A percentile compares a stretch with the other conserved stretches of the same genome.
Evolutionary conservation across 1,140 invertebrate species (phyloP).

Genomic region (Drosophila nigromelanica): DNA sequence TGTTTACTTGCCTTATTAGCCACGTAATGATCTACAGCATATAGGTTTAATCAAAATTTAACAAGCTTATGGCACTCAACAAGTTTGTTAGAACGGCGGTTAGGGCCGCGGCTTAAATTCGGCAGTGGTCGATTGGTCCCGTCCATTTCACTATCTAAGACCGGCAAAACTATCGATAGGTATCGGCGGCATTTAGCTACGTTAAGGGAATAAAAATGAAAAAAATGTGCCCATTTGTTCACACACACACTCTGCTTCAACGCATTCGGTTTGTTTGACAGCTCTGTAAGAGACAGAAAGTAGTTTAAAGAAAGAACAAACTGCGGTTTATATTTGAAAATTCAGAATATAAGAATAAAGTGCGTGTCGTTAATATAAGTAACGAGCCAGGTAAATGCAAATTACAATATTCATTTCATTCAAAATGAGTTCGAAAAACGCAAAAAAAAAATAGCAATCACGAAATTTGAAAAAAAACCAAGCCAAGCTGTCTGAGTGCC

Average conservation of each 20-base stretch:
- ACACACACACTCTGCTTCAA: slow-evolving; percentile 30
- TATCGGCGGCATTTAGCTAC: slow-evolving; percentile 9
- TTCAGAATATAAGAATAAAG: slow-evolving; percentile 43
- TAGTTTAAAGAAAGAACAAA: slow-evolving; percentile 40
- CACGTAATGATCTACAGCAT: not conserved
- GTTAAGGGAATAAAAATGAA: slow-evolving; percentile 12
- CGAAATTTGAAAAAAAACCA: slow-evolving; percentile 62
- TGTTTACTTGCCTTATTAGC: not conserved
- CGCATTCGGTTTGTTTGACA: slow-evolving; percentile 49
- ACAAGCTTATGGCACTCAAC: not conserved
- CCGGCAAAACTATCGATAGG: slow-evolving; percentile 23
- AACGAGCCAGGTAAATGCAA: slow-evolving; percentile 46
- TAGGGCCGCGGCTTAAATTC: not conserved
- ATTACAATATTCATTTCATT: slow-evolving; percentile 39
- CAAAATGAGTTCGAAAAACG: slow-evolving; percentile 50
- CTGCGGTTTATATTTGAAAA: slow-evolving; percentile 39
- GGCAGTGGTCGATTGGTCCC: not conserved
- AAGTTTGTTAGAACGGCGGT: not conserved
- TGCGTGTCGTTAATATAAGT: slow-evolving; percentile 37
- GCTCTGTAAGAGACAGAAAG: slow-evolving; percentile 38
- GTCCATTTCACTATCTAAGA: not conserved
- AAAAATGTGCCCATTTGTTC: slow-evolving; percentile 41
- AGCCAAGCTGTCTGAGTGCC: slow-evolving; percentile 70
- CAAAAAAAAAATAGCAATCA: slow-evolving; percentile 46
- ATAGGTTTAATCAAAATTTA: not conserved